Evolutionary conservation across 2,888 invertebrate species (phyloP).

Genomic region (Noctua janthe): DNA sequence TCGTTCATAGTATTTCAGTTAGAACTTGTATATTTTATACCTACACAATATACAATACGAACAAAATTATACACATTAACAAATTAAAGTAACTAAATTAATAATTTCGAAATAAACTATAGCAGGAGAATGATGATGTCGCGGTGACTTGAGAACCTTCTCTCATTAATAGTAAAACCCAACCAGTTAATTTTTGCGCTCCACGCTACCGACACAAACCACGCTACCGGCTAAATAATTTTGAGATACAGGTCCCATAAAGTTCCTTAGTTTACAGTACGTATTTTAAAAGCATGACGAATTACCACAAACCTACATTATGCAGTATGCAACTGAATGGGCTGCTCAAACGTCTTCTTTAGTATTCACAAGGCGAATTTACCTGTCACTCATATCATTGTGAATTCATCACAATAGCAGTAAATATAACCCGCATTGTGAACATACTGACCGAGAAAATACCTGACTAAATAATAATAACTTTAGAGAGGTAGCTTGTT

Average conservation of each 20-base stretch:
- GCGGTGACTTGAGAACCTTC: too few species aligned
- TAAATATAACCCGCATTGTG: constrained; percentile 15
- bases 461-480: constrained; percentile 7
- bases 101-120: too few species aligned
- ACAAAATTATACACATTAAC: too few species aligned
- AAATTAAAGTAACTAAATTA: too few species aligned
- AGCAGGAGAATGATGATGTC: too few species aligned
- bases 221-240: background rate
- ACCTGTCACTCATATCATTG: constrained; percentile 23
- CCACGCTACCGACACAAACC: background rate
- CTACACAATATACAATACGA: too few species aligned
- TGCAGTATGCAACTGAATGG: constrained; percentile 22
- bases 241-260: background rate
- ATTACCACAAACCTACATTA: constrained; percentile 4
- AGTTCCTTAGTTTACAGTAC: background rate
- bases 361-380: constrained; percentile 29
- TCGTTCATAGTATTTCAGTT: too few species aligned
- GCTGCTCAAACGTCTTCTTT: background rate
- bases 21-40: too few species aligned
- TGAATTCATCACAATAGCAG: constrained; percentile 10
- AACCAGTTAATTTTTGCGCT: background rate
- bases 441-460: constrained; percentile 18
- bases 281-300: constrained; percentile 35
- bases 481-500: background rate
- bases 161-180: background rate